Evolutionary conservation across 2,888 invertebrate species (phyloP), one percentile per base, ranked within the genome.

Genomic region (Mythimna pallens): DNA sequence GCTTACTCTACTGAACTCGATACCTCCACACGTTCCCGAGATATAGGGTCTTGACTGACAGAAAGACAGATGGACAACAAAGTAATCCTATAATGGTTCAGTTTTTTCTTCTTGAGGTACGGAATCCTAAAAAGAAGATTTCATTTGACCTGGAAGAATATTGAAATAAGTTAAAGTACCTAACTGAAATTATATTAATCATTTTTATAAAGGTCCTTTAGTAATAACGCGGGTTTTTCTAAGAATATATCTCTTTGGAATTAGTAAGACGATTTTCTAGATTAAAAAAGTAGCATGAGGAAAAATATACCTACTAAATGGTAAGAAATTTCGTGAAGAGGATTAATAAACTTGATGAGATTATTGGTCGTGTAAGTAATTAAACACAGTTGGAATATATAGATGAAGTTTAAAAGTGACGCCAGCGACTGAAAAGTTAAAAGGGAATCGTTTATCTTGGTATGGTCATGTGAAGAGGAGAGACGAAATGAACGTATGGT

Each of bases 151-250:
- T 65, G 20, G 25, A 70, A 67, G n/a, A 69, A 71, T 74, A 72
- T 78, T 72, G 52, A 74, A 82, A 69, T 65, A 75, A 61, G 40
- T 40, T 62, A 5, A 61, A 68, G 70, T 62, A 43, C 43, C 43
- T 43, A 70, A 73, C 34, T 57, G 30, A 62, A 79, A 69, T 80
- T 83, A 61, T 67, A 70, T 83, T 55, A 80, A 3, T 47, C 50
- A 1, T 75, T 65, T 22, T 55, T 55, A 40, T 30, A 62, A 10
- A 43, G 14, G 20, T 40, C 17, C n/a, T n/a, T 43, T n/a, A 25
- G 36, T 30, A 55, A 78, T 63, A 58, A 58, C 43, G 58, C n/a
- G 4, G 25, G 9, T 30, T 54, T 72, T 36, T 30, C 20, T 17
- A 62, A 2, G 10, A 52, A 65, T 62, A 36, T 54, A 22, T 58